phyloP scores from a whole-genome alignment of 2,888 invertebrate species.

The Lochmaea crataegi region DNA sequence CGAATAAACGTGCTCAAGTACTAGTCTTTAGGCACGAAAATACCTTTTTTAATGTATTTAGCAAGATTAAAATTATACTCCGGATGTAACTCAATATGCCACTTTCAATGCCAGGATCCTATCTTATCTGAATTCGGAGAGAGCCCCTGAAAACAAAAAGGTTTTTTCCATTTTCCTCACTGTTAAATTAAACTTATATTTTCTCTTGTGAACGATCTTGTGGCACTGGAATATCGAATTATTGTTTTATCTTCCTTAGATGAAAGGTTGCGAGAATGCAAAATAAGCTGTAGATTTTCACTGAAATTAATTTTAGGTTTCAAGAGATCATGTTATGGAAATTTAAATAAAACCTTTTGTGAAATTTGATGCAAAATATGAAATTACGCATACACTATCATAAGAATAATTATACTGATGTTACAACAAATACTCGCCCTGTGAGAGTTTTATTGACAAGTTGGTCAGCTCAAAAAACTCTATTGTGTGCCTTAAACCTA shows the following conservation, averaged over 20 bases:
- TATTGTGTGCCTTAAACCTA: too few relatives aligned
- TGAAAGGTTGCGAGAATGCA: conserved; percentile 1
- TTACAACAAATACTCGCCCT: too few relatives aligned
- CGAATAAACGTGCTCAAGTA: conserved; percentile 56
- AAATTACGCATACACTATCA: too few relatives aligned
- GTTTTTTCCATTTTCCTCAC: conserved; percentile 13
- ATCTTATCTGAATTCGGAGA: conserved; percentile 35
- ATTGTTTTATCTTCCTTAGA: conserved; percentile 7
- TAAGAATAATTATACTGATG: too few relatives aligned
- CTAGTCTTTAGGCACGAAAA: conserved; percentile 55
- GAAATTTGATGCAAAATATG: too few relatives aligned
- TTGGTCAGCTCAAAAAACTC: too few relatives aligned
- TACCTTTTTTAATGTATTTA: conserved; percentile 52
- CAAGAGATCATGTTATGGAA: background rate
- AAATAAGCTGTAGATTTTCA: background rate
- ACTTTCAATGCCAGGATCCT: conserved; percentile 34
- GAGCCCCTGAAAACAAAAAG: conserved; percentile 25
- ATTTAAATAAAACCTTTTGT: too few relatives aligned
- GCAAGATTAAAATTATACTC: conserved; percentile 51
- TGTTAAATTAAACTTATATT: conserved; percentile 28
- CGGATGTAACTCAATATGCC: conserved; percentile 45
- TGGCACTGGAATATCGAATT: conserved; percentile 13
- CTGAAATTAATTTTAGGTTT: background rate
- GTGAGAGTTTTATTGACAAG: too few relatives aligned
- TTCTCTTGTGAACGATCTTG: background rate